These are phyloP conservation scores for Empis livida DNA, from an alignment of 2,888 invertebrate species.

Conservation along the genomic window DNA sequence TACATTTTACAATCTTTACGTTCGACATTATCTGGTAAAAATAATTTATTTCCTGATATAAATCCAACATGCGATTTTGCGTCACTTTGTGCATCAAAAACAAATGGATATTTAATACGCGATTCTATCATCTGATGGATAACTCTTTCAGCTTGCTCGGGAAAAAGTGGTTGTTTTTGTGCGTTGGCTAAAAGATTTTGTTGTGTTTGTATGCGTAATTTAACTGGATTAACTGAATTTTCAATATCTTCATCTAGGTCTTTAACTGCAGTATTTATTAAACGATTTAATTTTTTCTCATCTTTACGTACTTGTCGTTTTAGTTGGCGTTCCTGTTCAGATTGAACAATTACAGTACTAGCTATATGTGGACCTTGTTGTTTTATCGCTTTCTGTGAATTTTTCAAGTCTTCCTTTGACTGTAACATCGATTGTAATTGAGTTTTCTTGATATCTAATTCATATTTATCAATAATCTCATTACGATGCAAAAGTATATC, in stretches of 20 bases:
- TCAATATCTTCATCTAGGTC: slow-evolving; percentile 24
- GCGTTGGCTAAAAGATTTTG: slow-evolving; percentile 26
- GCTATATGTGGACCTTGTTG: slow-evolving; percentile 49
- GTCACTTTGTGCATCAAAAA: slow-evolving; percentile 67
- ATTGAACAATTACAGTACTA: slow-evolving; percentile 71
- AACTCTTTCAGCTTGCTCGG: slow-evolving; percentile 13
- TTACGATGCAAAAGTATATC: slow-evolving; percentile 50
- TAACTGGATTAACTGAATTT: slow-evolving; percentile 36
- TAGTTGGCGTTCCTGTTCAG: slow-evolving; percentile 66
- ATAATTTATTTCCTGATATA: slow-evolving; percentile 63
- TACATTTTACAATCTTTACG: slow-evolving; percentile 59
- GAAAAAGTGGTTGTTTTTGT: slow-evolving; percentile 27
- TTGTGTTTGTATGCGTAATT: slow-evolving; percentile 28
- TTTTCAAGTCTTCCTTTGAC: slow-evolving; percentile 21
- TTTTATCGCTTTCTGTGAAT: slow-evolving; percentile 14
- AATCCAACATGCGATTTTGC: slow-evolving; percentile 53
- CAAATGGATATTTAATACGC: slow-evolving; percentile 60
- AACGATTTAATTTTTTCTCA: slow-evolving; percentile 55
- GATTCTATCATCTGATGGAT: slow-evolving; percentile 8
- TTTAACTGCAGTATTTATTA: slow-evolving; percentile 21
- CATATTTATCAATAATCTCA: slow-evolving; percentile 36
- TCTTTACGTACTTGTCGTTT: slow-evolving; percentile 68
- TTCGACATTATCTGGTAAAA: slow-evolving; percentile 65
- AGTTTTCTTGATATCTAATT: slow-evolving; percentile 21
- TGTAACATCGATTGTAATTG: slow-evolving; percentile 5